Base-by-base conservation (phyloP, 2,113 vertebrate genomes). In the Hippocampus abdominalis region DNA sequence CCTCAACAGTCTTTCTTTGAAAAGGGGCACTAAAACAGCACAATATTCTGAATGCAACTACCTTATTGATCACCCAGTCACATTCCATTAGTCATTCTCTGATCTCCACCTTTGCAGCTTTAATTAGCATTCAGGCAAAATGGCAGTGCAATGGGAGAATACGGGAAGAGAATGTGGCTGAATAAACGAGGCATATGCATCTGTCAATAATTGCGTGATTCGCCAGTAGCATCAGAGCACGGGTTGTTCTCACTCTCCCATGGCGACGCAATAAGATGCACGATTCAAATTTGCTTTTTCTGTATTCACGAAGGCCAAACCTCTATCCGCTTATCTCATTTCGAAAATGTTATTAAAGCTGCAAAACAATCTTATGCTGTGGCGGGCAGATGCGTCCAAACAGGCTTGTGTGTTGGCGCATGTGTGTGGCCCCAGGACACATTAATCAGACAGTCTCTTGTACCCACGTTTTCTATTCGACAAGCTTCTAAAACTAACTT, bases 371-470 rank as follows among this genome's bases (percentile, higher is more conserved):
- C 84, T 73, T 54, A 77, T 59, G 73, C 63, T 62, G 71, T 18
- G 42, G 61, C 32, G 75, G 76, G 74, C 71, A 73, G 77, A 74
- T 42, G 0, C 76, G 46, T 40, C 69, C 27, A 74, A 81, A 75
- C 80, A 72, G 76, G 70, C 74, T 71, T 44, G 29, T 48, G 11
- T 76, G 73, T 76, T 13, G 64, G 81, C 44, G 53, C 77, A 84
- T 81, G 83, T 83, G 84, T 81, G 73, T 84, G 66, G 78, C 75
- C 71, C 62, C 66, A 60, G 77, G 81, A 84, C 72, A 76, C 75
- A 73, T 81, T 85, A 84, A 87, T 87, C 76, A 77, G 78, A 49
- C 71, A 75, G 78, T 81, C 70, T 81, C 21, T 71, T 77, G 62
- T 72, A 27, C 70, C 46, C 65, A 61, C 57, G 64, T 70, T 81